A percentile compares a stretch with the other conserved stretches of the same genome.
These are phyloP conservation scores for Girardinus metallicus DNA, from an alignment of 2,797 vertebrate species.

Conservation along the genomic window DNA sequence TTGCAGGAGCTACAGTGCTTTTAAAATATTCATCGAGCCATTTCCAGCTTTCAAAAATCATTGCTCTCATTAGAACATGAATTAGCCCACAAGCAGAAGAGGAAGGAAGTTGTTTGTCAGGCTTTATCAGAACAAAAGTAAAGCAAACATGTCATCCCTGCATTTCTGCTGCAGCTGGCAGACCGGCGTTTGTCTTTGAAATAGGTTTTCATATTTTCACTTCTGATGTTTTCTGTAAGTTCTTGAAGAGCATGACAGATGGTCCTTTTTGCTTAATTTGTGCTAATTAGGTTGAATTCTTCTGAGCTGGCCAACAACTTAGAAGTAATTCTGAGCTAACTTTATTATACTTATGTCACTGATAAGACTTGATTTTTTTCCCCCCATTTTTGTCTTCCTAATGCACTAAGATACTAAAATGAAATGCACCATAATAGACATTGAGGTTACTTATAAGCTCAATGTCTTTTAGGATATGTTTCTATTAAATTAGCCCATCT, in stretches of 20 bases:
- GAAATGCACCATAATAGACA: too few species aligned
- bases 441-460: too few species aligned
- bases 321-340: not conserved
- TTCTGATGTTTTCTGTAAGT: not conserved
- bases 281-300: not conserved
- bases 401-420: not conserved
- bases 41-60: slow-evolving; percentile 61
- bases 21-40: slow-evolving; percentile 73
- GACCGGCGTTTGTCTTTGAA: not conserved
- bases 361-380: not conserved
- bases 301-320: not conserved
- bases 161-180: slow-evolving; percentile 3
- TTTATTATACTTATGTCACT: not conserved
- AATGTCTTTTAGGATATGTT: too few species aligned
- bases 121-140: slow-evolving; percentile 36
- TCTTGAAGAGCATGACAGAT: not conserved
- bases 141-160: slow-evolving; percentile 19
- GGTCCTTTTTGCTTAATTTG: not conserved
- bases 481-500: too few species aligned
- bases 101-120: slow-evolving; percentile 44
- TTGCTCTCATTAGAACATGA: slow-evolving; percentile 69
- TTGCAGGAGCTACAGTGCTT: slow-evolving; percentile 41
- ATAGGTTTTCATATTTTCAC: not conserved
- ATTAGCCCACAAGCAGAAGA: slow-evolving; percentile 34
- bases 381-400: not conserved